phyloP scores from a whole-genome alignment of 2,113 vertebrate species.

The Rhinichthys klamathensis region DNA sequence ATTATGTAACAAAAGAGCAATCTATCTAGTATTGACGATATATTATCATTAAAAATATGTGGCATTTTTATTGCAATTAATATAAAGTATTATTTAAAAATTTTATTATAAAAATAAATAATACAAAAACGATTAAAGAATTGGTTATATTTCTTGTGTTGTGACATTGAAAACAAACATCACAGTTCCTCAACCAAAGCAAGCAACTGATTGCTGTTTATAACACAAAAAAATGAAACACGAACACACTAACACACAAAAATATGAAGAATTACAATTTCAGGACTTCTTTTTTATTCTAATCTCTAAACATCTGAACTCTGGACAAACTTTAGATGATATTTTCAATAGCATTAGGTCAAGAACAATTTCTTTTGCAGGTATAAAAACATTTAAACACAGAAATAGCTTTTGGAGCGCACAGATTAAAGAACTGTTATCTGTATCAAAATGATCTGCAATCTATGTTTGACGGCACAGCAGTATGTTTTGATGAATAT shows the following conservation, averaged over 20 bases:
- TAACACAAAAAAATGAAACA: neutral
- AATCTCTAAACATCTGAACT: neutral
- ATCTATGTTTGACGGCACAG: neutral
- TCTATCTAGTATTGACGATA: neutral
- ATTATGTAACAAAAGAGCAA: neutral
- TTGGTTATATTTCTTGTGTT: neutral
- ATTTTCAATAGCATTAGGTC: neutral
- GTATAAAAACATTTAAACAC: neutral
- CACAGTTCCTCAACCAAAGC: neutral
- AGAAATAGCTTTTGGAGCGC: neutral
- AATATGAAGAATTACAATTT: neutral
- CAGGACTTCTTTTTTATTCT: neutral
- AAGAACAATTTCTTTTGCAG: neutral
- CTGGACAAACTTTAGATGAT: neutral
- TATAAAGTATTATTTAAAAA: neutral
- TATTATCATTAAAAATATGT: neutral
- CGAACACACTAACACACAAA: neutral
- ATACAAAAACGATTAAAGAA: neutral
- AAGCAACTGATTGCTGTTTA: neutral
- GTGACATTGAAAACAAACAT: neutral
- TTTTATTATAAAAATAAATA: neutral
- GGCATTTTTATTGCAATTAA: neutral
- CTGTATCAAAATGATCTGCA: neutral
- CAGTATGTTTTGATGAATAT: neutral
- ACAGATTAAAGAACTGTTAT: constrained; percentile 10